Evolutionary conservation across 2,888 invertebrate species (phyloP).

Genomic region (Cenopis cana): DNA sequence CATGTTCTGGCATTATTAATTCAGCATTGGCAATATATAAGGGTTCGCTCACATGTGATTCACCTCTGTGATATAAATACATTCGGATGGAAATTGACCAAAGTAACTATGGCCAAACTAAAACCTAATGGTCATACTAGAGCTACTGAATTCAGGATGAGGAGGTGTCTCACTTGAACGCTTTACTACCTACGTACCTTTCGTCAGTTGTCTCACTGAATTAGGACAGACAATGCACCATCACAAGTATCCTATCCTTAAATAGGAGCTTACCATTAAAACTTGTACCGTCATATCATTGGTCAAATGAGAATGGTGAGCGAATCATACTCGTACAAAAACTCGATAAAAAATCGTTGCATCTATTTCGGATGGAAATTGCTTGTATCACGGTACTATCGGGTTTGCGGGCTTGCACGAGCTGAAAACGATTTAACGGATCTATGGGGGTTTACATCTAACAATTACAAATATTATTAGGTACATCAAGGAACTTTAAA

Average conservation of each 20-base stretch:
- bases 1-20: background rate
- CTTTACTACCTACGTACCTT: too few relatives aligned
- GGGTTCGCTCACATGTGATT: background rate
- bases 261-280: too few relatives aligned
- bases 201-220: too few relatives aligned
- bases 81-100: background rate
- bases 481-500: background rate
- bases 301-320: background rate
- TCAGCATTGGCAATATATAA: background rate
- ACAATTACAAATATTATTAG: background rate
- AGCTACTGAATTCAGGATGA: too few relatives aligned
- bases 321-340: background rate
- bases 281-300: background rate
- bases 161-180: too few relatives aligned
- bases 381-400: slow-evolving; percentile 72
- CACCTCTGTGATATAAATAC: background rate
- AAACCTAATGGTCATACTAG: background rate
- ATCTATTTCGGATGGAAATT: slow-evolving; percentile 78
- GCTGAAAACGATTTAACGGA: slow-evolving; percentile 38
- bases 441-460: background rate
- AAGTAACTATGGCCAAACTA: background rate
- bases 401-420: slow-evolving; percentile 49
- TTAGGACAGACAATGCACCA: too few relatives aligned
- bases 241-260: too few relatives aligned
- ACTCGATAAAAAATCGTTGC: slow-evolving; percentile 63